These are phyloP conservation scores for Pterophyllum scalare DNA, from an alignment of 2,113 vertebrate species.

Conservation along the genomic window DNA sequence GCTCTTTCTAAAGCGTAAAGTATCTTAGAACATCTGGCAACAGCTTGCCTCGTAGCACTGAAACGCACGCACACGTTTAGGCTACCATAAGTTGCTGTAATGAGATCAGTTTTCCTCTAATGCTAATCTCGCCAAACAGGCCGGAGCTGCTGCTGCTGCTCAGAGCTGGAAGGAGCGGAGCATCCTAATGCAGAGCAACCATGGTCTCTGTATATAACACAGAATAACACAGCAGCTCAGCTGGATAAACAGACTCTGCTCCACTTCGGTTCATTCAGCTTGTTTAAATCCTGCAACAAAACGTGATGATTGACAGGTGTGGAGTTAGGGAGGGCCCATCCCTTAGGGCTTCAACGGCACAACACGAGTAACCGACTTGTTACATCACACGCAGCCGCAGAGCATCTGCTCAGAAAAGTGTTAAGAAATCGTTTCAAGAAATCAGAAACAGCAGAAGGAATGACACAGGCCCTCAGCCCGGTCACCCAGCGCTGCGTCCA, in stretches of 20 bases:
- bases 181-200: too few species aligned
- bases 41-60: neutral
- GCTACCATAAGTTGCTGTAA: neutral
- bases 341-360: neutral
- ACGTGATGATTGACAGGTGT: neutral
- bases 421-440: neutral
- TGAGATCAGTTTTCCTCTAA: neutral
- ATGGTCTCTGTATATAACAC: too few species aligned
- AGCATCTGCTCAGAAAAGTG: neutral
- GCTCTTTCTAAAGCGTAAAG: too few species aligned
- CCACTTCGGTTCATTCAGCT: neutral
- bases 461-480: neutral
- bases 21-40: too few species aligned
- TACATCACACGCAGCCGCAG: neutral
- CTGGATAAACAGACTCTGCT: neutral
- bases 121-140: neutral
- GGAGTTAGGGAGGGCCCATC: neutral
- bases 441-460: neutral
- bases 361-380: neutral
- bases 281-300: neutral
- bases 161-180: too few species aligned
- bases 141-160: neutral
- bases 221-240: neutral
- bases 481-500: neutral
- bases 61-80: neutral